Base-by-base conservation (phyloP, 2,888 invertebrate species). In the Pseudococcus longispinus region DNA sequence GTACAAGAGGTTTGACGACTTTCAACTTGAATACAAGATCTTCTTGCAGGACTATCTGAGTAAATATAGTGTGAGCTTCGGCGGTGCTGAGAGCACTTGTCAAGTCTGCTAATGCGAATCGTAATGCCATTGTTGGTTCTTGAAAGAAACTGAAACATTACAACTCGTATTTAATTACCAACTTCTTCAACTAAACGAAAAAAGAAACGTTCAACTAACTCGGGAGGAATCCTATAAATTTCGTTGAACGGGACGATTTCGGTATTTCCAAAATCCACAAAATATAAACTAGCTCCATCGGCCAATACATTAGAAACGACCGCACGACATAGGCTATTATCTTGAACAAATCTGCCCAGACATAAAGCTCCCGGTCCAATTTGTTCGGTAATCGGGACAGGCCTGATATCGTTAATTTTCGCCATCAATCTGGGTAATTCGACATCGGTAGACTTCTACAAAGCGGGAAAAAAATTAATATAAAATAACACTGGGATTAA, bases 311-410 rank as follows among this genome's bases (percentile, higher is more conserved):
- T 94, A 91, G 94, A 95, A 2, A 96, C 94, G 55, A 96, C 94
- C 46, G 95, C 96, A 89, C 96, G 92, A 89, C 95, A 95, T 84
- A 95, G 92, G 26, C 93, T 93, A 6, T 93, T 92, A 89, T 95
- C 95, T 88, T 93, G 93, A 0, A 93, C 92, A 91, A 94, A 95
- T 88, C 94, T 92, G 0, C 95, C 95, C 13, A 96, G 92, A 89
- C 96, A 96, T 0, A 95, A 94, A 20, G 95, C 94, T 11, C 96
- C 96, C 80, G 95, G 94, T 90, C 94, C 92, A 0, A 95, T 95
- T 32, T 94, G 93, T 87, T 94, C 94, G 13, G 92, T 92, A 26
- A 96, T 91, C 83, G 93, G 93, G 87, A 93, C 92, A 3, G 89
- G 89, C 1, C 26, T 20, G 6, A 46, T 65, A 37, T 82, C 87